Evolutionary conservation across 2,888 invertebrate species (phyloP), one percentile per base, ranked within the genome.

Genomic region (Fragum fragum): DNA sequence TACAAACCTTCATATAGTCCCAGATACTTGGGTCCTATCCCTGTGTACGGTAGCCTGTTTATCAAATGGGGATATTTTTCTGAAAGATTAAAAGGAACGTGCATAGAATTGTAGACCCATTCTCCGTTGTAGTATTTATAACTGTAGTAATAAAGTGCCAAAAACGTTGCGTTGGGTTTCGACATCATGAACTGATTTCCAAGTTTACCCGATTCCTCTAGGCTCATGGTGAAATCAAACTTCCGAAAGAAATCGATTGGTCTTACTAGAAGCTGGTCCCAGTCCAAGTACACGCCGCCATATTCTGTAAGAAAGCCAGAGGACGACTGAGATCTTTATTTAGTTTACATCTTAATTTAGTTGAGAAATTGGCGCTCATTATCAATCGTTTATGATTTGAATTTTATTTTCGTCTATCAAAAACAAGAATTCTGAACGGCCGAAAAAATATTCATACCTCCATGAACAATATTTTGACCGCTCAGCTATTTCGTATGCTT

Each of bases 241-340:
- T 26, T 36, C n/a, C 74, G 36, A 16, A 74, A 52, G 1, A 47
- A 18, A 9, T 74, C 66, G 7, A 74, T 42, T 7, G 68, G 55
- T 28, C 69, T 47, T 26, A 75, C 11, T 18, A 75, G 16, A 1
- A 75, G 21, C 53, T 75, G 36, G 57, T 75, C 75, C 68, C 28
- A 75, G 47, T 75, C 75, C 1, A 75, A n/a, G 39, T 69, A 75
- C 1, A 75, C 16, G 11, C 75, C 75, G 21, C 75, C 75, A 39
- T 69, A 75, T 32, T 53, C 75, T 75, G 69, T 16, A 75, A 75
- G n/a, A 18, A 74, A n/a, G n/a, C n/a, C n/a, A n/a, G n/a, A n/a
- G n/a, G n/a, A n/a, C n/a, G n/a, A n/a, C n/a, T n/a, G n/a, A n/a
- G n/a, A n/a, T n/a, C n/a, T n/a, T n/a, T n/a, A n/a, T n/a, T n/a